Evolutionary conservation across 2,888 invertebrate species (phyloP).

Genomic region (Dendrolimus houi): DNA sequence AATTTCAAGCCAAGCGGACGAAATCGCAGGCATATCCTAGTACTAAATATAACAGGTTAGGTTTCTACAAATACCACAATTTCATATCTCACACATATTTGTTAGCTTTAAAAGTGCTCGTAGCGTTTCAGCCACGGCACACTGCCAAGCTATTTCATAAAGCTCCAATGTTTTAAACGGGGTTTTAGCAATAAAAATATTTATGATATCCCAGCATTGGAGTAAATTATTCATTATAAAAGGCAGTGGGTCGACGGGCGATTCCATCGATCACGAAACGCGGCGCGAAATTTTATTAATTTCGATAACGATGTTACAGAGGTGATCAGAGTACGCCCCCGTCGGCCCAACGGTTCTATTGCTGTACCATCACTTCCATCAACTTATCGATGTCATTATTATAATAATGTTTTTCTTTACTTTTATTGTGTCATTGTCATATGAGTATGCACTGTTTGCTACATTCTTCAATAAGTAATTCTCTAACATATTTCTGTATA

Average conservation of each 20-base stretch:
- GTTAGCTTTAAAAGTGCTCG: too few species aligned
- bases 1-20: too few species aligned
- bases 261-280: conserved; percentile 6
- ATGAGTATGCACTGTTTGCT: too few species aligned
- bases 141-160: not conserved
- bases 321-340: conserved; percentile 3
- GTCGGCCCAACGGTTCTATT: not conserved
- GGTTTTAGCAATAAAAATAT: not conserved
- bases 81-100: too few species aligned
- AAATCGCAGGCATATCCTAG: too few species aligned
- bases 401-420: too few species aligned
- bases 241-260: conserved; percentile 2
- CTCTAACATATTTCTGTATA: too few species aligned
- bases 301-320: conserved; percentile 10
- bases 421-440: too few species aligned
- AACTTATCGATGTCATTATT: too few species aligned
- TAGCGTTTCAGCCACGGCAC: not conserved
- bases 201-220: not conserved
- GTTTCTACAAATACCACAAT: too few species aligned
- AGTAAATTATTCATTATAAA: conserved; percentile 4
- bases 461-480: too few species aligned
- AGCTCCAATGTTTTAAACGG: not conserved
- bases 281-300: conserved; percentile 8
- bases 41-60: too few species aligned
- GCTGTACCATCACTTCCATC: not conserved